Conservation (phyloP, 1,140 invertebrate genomes). For the Gryllus bimaculatus region DNA sequence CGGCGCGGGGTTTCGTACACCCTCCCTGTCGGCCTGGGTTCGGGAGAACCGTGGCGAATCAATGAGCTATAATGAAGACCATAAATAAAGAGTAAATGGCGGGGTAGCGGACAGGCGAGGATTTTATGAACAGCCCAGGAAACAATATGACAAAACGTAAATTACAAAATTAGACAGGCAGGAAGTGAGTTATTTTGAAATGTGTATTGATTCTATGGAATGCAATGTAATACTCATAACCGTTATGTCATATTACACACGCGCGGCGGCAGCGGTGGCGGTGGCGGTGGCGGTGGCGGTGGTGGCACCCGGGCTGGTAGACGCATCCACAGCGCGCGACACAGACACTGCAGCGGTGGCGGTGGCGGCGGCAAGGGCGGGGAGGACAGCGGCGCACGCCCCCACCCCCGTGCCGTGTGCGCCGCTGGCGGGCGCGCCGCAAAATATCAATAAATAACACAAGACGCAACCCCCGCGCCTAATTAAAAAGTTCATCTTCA, state of each 20-base stretch:
- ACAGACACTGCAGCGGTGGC: not conserved
- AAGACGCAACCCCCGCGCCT: not conserved
- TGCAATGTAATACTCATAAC: slow-evolving; percentile 20
- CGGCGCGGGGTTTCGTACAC: not conserved
- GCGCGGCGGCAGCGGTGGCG: not conserved
- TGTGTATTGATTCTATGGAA: slow-evolving; percentile 23
- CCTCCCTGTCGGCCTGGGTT: slow-evolving; percentile 21
- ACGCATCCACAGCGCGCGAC: not conserved
- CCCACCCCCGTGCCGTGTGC: not conserved
- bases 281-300: not conserved
- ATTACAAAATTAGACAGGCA: slow-evolving; percentile 28
- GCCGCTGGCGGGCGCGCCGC: not conserved
- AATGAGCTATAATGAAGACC: slow-evolving; percentile 30
- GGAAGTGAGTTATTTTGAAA: slow-evolving; percentile 24
- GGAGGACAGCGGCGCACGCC: not conserved
- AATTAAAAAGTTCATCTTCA: slow-evolving; percentile 18
- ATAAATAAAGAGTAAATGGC: slow-evolving; percentile 28
- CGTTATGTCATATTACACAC: slow-evolving; percentile 21
- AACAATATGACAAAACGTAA: slow-evolving; percentile 30
- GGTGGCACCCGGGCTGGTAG: not conserved
- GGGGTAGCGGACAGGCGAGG: slow-evolving; percentile 26
- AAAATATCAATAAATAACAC: slow-evolving; percentile 16
- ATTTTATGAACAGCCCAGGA: slow-evolving; percentile 28
- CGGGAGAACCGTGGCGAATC: slow-evolving; percentile 25
- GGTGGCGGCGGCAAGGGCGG: too few relatives aligned